These are phyloP conservation scores for Nomia melanderi DNA, from an alignment of 1,140 invertebrate species.

Conservation along the genomic window DNA sequence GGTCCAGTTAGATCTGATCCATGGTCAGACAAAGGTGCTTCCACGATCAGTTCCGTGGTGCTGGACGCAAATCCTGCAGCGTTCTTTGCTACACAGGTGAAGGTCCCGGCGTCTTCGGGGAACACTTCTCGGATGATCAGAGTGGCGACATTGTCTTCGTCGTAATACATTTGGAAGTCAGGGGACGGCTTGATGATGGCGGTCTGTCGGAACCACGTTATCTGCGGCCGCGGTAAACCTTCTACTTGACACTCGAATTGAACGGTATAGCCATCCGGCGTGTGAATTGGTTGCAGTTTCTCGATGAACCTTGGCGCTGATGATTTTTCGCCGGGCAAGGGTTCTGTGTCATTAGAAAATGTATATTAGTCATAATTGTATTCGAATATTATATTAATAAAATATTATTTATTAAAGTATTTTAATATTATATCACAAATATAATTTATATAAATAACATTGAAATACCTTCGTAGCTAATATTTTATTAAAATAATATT, in stretches of 20 bases:
- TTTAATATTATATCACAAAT: too few species aligned
- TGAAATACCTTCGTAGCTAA: too few species aligned
- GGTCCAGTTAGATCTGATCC: slow-evolving; percentile 90
- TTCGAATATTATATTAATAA: too few species aligned
- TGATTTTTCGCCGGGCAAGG: slow-evolving; percentile 87
- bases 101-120: slow-evolving; percentile 97
- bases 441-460: too few species aligned
- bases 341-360: slow-evolving; percentile 83
- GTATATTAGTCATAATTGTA: slow-evolving; percentile 57
- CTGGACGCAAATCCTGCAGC: slow-evolving; percentile 95
- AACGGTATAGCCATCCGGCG: slow-evolving; percentile 92
- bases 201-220: slow-evolving; percentile 97
- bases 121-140: slow-evolving; percentile 97
- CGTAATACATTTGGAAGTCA: slow-evolving; percentile 96
- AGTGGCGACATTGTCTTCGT: slow-evolving; percentile 94
- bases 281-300: slow-evolving; percentile 91
- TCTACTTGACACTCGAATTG: slow-evolving; percentile 95
- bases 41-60: slow-evolving; percentile 93
- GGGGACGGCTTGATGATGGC: slow-evolving; percentile 94
- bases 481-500: too few species aligned
- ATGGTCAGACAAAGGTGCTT: slow-evolving; percentile 93
- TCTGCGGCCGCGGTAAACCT: slow-evolving; percentile 93
- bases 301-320: slow-evolving; percentile 92
- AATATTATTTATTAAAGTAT: too few species aligned
- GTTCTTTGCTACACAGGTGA: slow-evolving; percentile 98